Evolutionary conservation across 2,113 vertebrate species (phyloP).

Genomic region (Corydoras maculifer): DNA sequence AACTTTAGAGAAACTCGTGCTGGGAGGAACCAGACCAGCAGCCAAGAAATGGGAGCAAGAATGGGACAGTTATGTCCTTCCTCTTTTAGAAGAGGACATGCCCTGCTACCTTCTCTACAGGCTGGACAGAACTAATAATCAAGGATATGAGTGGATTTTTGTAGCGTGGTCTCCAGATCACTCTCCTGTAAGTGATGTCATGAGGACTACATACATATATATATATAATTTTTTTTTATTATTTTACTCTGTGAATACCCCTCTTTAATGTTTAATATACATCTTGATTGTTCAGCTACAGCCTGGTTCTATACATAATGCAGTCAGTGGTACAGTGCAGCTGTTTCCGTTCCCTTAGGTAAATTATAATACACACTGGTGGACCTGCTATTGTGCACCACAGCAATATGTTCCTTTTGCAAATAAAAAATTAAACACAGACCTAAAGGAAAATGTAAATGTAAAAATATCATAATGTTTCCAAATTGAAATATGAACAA

Average conservation of each 20-base stretch:
- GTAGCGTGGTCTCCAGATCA: conserved; percentile 84
- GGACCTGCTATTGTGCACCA: background rate
- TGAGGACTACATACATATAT: too few species aligned
- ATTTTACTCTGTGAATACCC: too few species aligned
- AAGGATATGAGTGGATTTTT: conserved; percentile 85
- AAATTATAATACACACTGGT: background rate
- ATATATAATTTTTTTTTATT: too few species aligned
- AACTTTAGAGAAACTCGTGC: conserved; percentile 71
- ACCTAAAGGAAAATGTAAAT: background rate
- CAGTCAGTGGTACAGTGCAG: background rate
- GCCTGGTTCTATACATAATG: too few species aligned
- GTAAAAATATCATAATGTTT: background rate
- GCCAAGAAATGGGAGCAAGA: conserved; percentile 76
- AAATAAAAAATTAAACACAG: background rate
- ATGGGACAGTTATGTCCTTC: conserved; percentile 74
- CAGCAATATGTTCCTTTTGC: background rate
- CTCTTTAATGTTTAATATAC: too few species aligned
- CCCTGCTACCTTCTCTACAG: conserved; percentile 81
- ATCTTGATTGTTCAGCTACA: too few species aligned
- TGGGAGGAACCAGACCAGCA: conserved; percentile 65
- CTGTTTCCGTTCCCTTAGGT: background rate
- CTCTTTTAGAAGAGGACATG: conserved; percentile 76
- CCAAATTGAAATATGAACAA: too few species aligned
- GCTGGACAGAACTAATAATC: conserved; percentile 81
- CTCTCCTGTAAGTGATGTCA: conserved; percentile 71